Evolutionary conservation across 2,113 vertebrate genomes (phyloP), one percentile per base, ranked within the genome.

Genomic region (Holacanthus passer): DNA sequence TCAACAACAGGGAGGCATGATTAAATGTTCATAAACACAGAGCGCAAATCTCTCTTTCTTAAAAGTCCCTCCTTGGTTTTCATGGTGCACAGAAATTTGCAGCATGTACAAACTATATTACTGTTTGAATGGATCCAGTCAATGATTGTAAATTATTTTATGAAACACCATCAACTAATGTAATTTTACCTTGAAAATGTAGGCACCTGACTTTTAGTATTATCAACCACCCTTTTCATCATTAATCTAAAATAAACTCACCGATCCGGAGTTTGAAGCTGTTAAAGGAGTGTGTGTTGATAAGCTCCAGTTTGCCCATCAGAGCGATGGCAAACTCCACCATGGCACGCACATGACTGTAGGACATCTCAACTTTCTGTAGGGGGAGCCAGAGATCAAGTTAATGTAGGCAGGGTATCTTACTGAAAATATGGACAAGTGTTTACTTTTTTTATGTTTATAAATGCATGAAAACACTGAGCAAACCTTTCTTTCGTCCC

Each of bases 211-310:
- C 1, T 29, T 58, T 50, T 48, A 14, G 19, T 11, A 29, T 66
- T 16, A 9, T 9, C 10, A 7, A 66, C 14, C 24, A 66, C n/a
- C 10, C 10, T 4, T 5, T 9, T 32, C 10, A 27, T n/a, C 7
- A 31, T 39, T 35, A 2, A 13, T 11, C 1, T 58, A 1, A 12
- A 50, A 19, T 3, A 53, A 17, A 87, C 85, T 84, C 94, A 97
- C 97, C 97, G 8, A 97, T 96, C 70, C 97, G 91, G 31, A 98
- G 94, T 83, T 96, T 96, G 92, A 97, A 98, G 92, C 87, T 95
- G 93, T 97, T 97, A 82, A 98, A 98, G 1, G 97, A 97, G 88
- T 98, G 96, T 3, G 92, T 96, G 93, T 97, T 98, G 93, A 97
- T 96, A 12, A 92, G 71, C 13, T 97, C 96, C 75, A 98, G 92